Base-by-base conservation (phyloP, 2,888 invertebrate species). In the Crematogaster levior region DNA sequence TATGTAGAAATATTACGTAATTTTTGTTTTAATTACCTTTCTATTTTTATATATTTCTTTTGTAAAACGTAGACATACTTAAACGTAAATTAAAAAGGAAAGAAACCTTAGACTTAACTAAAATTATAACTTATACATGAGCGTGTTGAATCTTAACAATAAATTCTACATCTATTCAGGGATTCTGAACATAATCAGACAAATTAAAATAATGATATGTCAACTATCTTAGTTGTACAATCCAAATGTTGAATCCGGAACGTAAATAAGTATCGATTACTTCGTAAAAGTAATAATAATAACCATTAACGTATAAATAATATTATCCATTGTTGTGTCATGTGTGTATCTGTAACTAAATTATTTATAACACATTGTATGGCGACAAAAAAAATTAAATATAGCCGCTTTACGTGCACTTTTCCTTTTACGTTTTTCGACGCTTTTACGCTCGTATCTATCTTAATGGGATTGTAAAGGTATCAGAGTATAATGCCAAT, bases 401-500 rank as follows among this genome's bases (percentile, higher is more conserved):
- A 21, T 73, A 37, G 58, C 34, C 1, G 34, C 34, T 56, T 60
- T 12, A 61, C 37, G 58, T 74, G 46, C 68, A 40, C 30, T 21
- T 77, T 40, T 18, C n/a, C n/a, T 27, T 40, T 77, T 77, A 77
- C 27, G 21, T 12, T 68, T 77, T 58, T 77, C 43, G 70, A 77
- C 40, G 68, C 21, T 53, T 77, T 51, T 53, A 56, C 56, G 34
- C 34, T 34, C 34, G 34, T 34, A 34, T 34, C 6, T 34, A 6
- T 34, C 48, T 68, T 53, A 53, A 30, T 21, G 40, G 53, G 70
- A 66, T 53, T 53, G 27, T 53, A 56, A 77, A 77, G 68, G 30
- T 77, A 43, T 37, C 18, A 56, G 53, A 70, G 56, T 84, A 85
- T 86, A 88, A 88, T 86, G 88, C 88, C 87, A 85, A 85, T 85